Conservation (phyloP, 2,888 invertebrate genomes). For the Glaucopsyche alexis region DNA sequence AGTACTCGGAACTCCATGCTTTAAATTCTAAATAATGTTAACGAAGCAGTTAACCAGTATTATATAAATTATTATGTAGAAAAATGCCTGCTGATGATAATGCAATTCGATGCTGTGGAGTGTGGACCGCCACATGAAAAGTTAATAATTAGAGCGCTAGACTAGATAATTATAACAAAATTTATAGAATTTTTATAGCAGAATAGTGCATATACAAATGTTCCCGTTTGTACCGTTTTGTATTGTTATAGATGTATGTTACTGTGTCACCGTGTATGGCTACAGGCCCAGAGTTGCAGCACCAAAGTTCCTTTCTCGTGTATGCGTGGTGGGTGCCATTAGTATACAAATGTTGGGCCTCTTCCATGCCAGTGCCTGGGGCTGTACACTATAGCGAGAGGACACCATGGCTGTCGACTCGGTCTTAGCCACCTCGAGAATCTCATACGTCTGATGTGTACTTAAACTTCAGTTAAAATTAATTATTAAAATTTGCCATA, state of each 20-base stretch:
- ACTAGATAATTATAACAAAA: slow-evolving; percentile 17
- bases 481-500: background rate
- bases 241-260: slow-evolving; percentile 13
- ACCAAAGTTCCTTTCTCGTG: too few species aligned
- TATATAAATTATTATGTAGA: background rate
- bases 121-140: background rate
- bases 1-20: too few species aligned
- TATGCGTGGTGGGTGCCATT: too few species aligned
- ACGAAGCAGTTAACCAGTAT: background rate
- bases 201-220: slow-evolving; percentile 11
- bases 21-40: too few species aligned
- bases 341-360: too few species aligned
- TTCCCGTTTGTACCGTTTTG: slow-evolving; percentile 20
- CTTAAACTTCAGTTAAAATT: slow-evolving; percentile 2
- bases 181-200: slow-evolving; percentile 19
- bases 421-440: background rate
- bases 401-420: too few species aligned
- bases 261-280: background rate
- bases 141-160: slow-evolving; percentile 7
- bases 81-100: background rate
- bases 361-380: background rate
- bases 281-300: too few species aligned
- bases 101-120: background rate
- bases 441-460: background rate
- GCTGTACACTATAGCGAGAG: background rate